Evolutionary conservation across 2,113 vertebrate genomes (phyloP).

Genomic region (Urocolius indicus): DNA sequence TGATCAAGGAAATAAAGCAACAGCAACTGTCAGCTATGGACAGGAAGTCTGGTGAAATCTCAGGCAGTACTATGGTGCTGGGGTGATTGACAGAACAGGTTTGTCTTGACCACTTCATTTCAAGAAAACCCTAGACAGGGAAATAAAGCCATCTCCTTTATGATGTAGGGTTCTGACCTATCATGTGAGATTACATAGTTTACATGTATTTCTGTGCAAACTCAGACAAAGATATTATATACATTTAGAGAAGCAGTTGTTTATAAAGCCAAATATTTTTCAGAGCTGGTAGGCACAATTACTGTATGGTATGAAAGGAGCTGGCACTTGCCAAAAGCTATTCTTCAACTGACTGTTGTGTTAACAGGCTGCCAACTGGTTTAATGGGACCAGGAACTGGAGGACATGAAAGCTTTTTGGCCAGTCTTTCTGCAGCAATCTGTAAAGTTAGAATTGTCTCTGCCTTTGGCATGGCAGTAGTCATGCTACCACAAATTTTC

Average conservation of each 20-base stretch:
- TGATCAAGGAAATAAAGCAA: background rate
- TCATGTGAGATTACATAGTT: background rate
- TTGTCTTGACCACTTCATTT: background rate
- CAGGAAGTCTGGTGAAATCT: background rate
- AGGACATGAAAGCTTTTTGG: background rate
- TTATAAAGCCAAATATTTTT: background rate
- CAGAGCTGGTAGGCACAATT: background rate
- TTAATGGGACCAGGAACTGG: background rate
- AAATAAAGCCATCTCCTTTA: background rate
- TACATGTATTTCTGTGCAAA: background rate
- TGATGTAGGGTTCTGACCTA: background rate
- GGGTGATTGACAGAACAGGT: background rate
- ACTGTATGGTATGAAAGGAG: background rate
- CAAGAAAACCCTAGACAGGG: background rate
- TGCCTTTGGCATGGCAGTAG: background rate
- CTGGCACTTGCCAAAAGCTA: background rate
- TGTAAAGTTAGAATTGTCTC: background rate
- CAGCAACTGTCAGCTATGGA: background rate
- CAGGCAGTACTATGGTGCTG: accelerated
- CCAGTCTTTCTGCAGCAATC: background rate
- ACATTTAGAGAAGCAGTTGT: background rate
- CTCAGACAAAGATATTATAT: background rate
- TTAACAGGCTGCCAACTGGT: background rate
- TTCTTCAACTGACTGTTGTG: background rate
- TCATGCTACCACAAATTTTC: background rate